Percentiles rank a stretch among this genome's conserved stretches.
These are phyloP conservation scores for Equus przewalskii DNA, from an alignment of 2,113 vertebrate species.

Conservation along the genomic window DNA sequence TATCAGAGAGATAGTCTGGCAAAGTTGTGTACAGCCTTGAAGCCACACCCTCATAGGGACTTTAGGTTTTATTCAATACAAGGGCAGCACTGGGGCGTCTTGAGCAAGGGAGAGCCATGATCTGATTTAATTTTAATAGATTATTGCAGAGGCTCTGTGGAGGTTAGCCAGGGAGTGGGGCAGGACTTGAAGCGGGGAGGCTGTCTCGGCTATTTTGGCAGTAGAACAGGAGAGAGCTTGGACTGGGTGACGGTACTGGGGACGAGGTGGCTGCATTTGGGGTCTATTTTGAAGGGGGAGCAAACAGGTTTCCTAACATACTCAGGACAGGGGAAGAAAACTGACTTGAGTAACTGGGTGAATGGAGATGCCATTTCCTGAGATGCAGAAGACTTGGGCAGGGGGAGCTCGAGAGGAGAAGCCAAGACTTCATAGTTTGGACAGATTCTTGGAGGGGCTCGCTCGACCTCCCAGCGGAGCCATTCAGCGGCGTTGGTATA, in stretches of 20 bases:
- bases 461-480: neutral
- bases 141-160: neutral
- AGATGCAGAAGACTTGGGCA: neutral
- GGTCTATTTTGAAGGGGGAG: neutral
- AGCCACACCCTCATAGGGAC: neutral
- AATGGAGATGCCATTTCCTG: neutral
- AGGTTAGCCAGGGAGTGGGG: neutral
- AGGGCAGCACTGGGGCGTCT: neutral
- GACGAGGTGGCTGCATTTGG: neutral
- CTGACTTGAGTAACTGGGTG: neutral
- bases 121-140: neutral
- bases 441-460: neutral
- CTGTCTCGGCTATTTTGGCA: neutral
- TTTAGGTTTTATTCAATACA: neutral
- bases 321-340: neutral
- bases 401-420: neutral
- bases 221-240: neutral
- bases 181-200: neutral
- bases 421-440: neutral
- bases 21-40: neutral
- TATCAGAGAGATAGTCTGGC: neutral
- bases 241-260: neutral
- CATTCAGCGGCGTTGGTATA: neutral
- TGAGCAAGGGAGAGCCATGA: neutral
- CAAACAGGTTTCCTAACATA: neutral